These are phyloP conservation scores for Tricholauxania praeusta DNA, from an alignment of 2,888 invertebrate species.

Conservation along the genomic window DNA sequence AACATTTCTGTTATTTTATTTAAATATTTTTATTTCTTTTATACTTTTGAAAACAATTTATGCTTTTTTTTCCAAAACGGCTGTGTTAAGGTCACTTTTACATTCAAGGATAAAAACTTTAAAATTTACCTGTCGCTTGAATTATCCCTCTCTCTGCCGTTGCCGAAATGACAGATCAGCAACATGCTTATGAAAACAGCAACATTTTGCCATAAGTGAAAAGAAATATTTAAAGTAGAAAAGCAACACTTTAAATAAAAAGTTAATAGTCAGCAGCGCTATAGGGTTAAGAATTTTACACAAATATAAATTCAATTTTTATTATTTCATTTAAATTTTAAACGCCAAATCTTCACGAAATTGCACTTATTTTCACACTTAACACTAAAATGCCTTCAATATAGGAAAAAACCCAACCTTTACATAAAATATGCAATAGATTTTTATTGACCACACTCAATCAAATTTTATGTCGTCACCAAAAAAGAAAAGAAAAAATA, in stretches of 20 bases:
- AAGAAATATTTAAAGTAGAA: no score
- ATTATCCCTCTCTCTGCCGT: background rate
- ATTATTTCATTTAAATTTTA: background rate
- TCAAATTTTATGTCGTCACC: background rate
- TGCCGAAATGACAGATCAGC: constrained; percentile 28
- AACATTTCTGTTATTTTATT: no score
- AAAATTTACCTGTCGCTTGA: constrained; percentile 22
- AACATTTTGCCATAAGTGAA: background rate
- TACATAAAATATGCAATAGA: background rate
- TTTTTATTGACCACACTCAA: background rate
- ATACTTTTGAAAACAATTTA: background rate
- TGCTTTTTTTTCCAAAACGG: background rate
- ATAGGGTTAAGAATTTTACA: background rate
- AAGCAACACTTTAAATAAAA: background rate
- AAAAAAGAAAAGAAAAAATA: background rate
- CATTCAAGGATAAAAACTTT: background rate
- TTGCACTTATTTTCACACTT: background rate
- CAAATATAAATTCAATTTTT: background rate
- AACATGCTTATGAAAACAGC: constrained; percentile 7
- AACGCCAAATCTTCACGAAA: background rate
- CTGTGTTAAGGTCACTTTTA: background rate
- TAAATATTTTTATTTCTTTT: no score
- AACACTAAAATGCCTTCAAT: background rate
- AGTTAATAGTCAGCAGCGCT: background rate
- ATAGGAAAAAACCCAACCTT: background rate